phyloP scores from a whole-genome alignment of 1,140 invertebrate genomes.

The Papilio polytes region DNA sequence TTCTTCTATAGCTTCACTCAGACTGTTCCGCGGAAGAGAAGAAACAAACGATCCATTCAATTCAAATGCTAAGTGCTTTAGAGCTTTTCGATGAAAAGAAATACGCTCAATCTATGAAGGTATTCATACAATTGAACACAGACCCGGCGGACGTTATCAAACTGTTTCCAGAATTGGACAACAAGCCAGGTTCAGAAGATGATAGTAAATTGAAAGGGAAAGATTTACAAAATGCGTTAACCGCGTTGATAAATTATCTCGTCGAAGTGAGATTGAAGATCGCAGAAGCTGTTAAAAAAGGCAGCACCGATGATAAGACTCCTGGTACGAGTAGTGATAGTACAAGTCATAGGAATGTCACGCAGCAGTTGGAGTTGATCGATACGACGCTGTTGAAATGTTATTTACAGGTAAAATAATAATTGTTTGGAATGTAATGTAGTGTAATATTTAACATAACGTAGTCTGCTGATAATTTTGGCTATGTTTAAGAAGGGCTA shows the following conservation, averaged over 20 bases:
- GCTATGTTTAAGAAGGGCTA: too few relatives aligned
- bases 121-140: conserved; percentile 94
- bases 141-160: conserved; percentile 97
- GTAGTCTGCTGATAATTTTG: too few relatives aligned
- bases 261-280: conserved; percentile 88
- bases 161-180: conserved; percentile 95
- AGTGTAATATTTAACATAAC: too few relatives aligned
- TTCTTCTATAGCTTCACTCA: conserved; percentile 88
- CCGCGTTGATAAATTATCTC: conserved; percentile 95
- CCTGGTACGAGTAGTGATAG: conserved; percentile 64
- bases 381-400: conserved; percentile 98
- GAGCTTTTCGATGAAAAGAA: conserved; percentile 95
- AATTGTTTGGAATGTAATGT: too few relatives aligned
- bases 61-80: conserved; percentile 95
- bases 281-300: conserved; percentile 56
- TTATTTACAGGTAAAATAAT: conserved; percentile 91
- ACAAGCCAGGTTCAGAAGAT: conserved; percentile 82
- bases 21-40: conserved; percentile 93
- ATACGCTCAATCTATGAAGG: conserved; percentile 95
- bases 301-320: conserved; percentile 61
- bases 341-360: conserved; percentile 73
- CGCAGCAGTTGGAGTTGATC: conserved; percentile 94
- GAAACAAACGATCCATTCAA: conserved; percentile 91
- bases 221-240: conserved; percentile 94
- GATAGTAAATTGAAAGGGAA: conserved; percentile 87